These are phyloP conservation scores for Dynastes hyllus DNA, from an alignment of 2,888 invertebrate species.

Conservation along the genomic window DNA sequence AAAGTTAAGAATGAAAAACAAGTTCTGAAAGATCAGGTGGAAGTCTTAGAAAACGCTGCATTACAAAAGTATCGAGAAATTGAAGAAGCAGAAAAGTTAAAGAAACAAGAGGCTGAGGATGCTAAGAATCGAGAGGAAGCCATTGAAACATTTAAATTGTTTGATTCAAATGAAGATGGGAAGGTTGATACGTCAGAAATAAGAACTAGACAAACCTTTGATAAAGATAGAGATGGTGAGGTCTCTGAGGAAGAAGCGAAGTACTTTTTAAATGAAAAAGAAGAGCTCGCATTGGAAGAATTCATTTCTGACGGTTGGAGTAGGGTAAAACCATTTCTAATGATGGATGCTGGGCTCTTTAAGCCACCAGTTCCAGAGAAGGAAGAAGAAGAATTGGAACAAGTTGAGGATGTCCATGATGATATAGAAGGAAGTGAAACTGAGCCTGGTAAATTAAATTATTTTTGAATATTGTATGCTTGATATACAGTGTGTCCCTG, in stretches of 20 bases:
- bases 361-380: slow-evolving; percentile 71
- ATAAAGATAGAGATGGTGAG: slow-evolving; percentile 90
- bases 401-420: slow-evolving; percentile 58
- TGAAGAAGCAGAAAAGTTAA: slow-evolving; percentile 78
- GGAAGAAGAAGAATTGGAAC: slow-evolving; percentile 58
- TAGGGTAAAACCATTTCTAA: slow-evolving; percentile 83
- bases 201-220: slow-evolving; percentile 84
- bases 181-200: slow-evolving; percentile 81
- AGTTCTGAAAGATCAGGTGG: slow-evolving; percentile 80
- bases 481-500: background rate
- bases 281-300: slow-evolving; percentile 79
- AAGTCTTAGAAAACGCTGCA: slow-evolving; percentile 83
- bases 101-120: slow-evolving; percentile 76
- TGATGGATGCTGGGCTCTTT: slow-evolving; percentile 84
- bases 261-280: slow-evolving; percentile 81
- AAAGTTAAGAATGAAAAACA: slow-evolving; percentile 85
- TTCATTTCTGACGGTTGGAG: slow-evolving; percentile 84
- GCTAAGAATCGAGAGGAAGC: slow-evolving; percentile 78
- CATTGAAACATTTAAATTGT: slow-evolving; percentile 81
- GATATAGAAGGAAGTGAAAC: slow-evolving; percentile 52
- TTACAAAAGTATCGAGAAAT: slow-evolving; percentile 83
- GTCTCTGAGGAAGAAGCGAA: slow-evolving; percentile 92
- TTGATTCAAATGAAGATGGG: slow-evolving; percentile 89
- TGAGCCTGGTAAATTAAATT: slow-evolving; percentile 1
- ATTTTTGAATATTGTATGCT: background rate